Conservation (phyloP, 2,888 invertebrate genomes). For the Panopea generosa region DNA sequence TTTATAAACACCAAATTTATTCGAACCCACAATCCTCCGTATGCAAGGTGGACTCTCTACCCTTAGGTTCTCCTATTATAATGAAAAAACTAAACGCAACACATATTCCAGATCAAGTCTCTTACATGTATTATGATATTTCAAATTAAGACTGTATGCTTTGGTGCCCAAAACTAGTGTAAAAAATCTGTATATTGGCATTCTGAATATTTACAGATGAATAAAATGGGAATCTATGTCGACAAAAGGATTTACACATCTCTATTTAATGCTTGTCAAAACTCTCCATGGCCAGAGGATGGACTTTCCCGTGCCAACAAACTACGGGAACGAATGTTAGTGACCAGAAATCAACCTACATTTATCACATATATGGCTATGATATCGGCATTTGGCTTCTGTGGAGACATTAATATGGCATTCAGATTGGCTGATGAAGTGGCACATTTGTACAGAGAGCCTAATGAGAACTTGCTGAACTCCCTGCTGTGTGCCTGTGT, state of each 20-base stretch:
- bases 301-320: slow-evolving; percentile 90
- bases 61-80: too few relatives aligned
- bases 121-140: too few relatives aligned
- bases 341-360: slow-evolving; percentile 89
- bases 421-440: slow-evolving; percentile 95
- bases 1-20: too few relatives aligned
- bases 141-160: too few relatives aligned
- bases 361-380: slow-evolving; percentile 93
- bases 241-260: slow-evolving; percentile 92
- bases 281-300: slow-evolving; percentile 89
- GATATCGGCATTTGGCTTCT: slow-evolving; percentile 96
- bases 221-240: slow-evolving; percentile 89
- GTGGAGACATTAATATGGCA: slow-evolving; percentile 91
- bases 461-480: slow-evolving; percentile 90
- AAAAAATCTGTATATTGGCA: too few relatives aligned
- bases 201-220: too few relatives aligned
- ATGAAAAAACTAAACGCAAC: too few relatives aligned
- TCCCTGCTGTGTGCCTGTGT: slow-evolving; percentile 94
- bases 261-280: slow-evolving; percentile 95
- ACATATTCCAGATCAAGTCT: too few relatives aligned
- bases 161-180: too few relatives aligned
- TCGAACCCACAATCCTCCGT: too few relatives aligned
- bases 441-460: slow-evolving; percentile 86
- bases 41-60: too few relatives aligned
- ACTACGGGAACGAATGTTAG: slow-evolving; percentile 89